These are phyloP conservation scores for Drosophila kanapiae DNA, from an alignment of 1,140 invertebrate species.

Conservation along the genomic window DNA sequence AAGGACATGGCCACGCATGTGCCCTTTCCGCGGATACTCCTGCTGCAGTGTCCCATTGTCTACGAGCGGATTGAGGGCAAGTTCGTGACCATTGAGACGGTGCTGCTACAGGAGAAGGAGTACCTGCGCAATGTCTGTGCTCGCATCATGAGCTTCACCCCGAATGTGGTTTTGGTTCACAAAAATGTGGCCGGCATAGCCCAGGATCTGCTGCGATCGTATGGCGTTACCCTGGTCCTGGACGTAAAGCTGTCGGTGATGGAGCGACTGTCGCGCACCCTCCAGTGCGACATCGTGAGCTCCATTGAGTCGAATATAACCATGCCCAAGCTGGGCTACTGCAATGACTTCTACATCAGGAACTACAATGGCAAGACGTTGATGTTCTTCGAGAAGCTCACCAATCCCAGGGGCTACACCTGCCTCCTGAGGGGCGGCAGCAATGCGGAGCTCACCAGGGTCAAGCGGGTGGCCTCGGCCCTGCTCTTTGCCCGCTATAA, in stretches of 20 bases:
- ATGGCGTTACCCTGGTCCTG: slow-evolving; percentile 93
- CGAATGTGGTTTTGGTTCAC: slow-evolving; percentile 95
- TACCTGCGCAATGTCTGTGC: slow-evolving; percentile 95
- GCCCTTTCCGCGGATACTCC: slow-evolving; percentile 92
- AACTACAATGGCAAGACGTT: slow-evolving; percentile 91
- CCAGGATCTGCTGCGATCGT: slow-evolving; percentile 93
- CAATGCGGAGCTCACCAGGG: slow-evolving; percentile 90
- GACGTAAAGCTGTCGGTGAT: slow-evolving; percentile 95
- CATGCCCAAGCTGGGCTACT: slow-evolving; percentile 93
- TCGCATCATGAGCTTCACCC: slow-evolving; percentile 93
- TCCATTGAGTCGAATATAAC: slow-evolving; percentile 95
- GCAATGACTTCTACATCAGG: slow-evolving; percentile 93
- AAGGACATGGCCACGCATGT: slow-evolving; percentile 94
- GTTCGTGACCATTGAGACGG: slow-evolving; percentile 95
- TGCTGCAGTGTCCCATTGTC: slow-evolving; percentile 95
- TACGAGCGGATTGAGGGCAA: slow-evolving; percentile 97
- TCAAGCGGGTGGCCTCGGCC: slow-evolving; percentile 93
- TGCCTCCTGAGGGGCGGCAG: slow-evolving; percentile 94
- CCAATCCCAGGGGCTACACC: slow-evolving; percentile 93
- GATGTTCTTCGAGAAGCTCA: slow-evolving; percentile 97
- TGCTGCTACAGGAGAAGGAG: slow-evolving; percentile 96
- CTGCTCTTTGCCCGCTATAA: slow-evolving; percentile 95
- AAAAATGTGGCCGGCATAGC: slow-evolving; percentile 95
- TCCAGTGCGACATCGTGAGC: slow-evolving; percentile 94
- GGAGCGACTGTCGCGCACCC: slow-evolving; percentile 92